phyloP scores from a whole-genome alignment of 2,113 vertebrate species.

The Nannospalax galili region DNA sequence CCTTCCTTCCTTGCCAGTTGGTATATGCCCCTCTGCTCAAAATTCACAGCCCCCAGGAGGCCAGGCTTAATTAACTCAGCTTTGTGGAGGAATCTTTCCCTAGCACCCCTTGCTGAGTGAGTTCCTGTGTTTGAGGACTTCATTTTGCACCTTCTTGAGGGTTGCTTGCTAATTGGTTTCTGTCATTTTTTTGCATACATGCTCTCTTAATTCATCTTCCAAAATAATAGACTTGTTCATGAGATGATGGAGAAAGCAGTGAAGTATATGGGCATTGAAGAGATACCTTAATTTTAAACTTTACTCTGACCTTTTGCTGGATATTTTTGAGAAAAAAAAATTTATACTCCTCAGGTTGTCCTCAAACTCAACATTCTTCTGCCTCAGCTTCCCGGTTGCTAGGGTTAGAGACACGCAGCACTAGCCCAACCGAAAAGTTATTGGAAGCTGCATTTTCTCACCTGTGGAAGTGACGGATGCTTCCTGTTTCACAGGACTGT shows the following conservation, averaged over 20 bases:
- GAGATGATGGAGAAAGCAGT: slow-evolving; percentile 15
- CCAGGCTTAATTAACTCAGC: slow-evolving; percentile 48
- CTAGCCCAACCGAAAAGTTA: not conserved
- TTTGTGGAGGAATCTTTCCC: slow-evolving; percentile 22
- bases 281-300: slow-evolving; percentile 43
- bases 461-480: not conserved
- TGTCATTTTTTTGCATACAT: slow-evolving; percentile 36
- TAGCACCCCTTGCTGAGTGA: not conserved
- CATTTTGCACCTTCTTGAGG: slow-evolving; percentile 52
- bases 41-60: slow-evolving; percentile 39
- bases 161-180: slow-evolving; percentile 67
- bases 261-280: not conserved
- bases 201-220: slow-evolving; percentile 59
- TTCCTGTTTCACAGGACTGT: not conserved
- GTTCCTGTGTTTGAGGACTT: slow-evolving; percentile 53
- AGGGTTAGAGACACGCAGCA: not conserved
- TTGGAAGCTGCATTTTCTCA: slow-evolving; percentile 1
- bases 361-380: not conserved
- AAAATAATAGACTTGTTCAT: slow-evolving; percentile 15
- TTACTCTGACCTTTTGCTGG: not conserved
- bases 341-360: not conserved
- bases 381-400: not conserved
- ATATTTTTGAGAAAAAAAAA: not conserved
- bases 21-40: not conserved
- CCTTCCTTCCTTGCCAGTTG: not conserved